A percentile compares a stretch with the other conserved stretches of the same genome.
Conservation (phyloP, 1,140 invertebrate genomes). For the Nasonia giraulti region DNA sequence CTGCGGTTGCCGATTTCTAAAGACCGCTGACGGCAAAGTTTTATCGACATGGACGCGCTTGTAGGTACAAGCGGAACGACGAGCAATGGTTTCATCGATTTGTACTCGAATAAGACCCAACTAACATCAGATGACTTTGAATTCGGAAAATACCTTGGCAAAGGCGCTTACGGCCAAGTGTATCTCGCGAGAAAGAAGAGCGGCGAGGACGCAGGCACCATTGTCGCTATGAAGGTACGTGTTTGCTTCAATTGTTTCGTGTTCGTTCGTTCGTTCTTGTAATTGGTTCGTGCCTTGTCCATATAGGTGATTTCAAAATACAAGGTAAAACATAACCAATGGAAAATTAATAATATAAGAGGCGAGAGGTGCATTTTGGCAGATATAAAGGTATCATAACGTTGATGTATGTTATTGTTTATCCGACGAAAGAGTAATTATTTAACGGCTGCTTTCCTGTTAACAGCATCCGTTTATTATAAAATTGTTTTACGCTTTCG, state of each 20-base stretch:
- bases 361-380: constrained; percentile 99
- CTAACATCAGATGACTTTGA: constrained; percentile 90
- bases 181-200: constrained; percentile 94
- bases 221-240: constrained; percentile 98
- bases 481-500: constrained; percentile 98
- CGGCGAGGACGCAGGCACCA: constrained; percentile 92
- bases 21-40: no score
- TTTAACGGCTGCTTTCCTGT: constrained; percentile 55
- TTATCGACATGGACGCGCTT: no score
- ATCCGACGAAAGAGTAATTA: neutral
- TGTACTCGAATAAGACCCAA: neutral
- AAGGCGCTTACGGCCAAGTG: constrained; percentile 99
- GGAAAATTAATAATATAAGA: constrained; percentile 99
- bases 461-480: constrained; percentile 97
- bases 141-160: constrained; percentile 95
- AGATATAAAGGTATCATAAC: constrained; percentile 87
- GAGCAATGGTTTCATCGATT: neutral
- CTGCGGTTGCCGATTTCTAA: no score
- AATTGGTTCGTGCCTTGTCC: no score
- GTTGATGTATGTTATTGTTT: neutral
- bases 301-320: constrained; percentile 86
- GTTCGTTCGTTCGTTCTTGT: no score
- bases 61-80: no score
- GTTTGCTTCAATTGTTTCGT: neutral
- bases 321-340: constrained; percentile 90